Evolutionary conservation across 2,888 invertebrate species (phyloP).

Genomic region (Calliopum simillimum): DNA sequence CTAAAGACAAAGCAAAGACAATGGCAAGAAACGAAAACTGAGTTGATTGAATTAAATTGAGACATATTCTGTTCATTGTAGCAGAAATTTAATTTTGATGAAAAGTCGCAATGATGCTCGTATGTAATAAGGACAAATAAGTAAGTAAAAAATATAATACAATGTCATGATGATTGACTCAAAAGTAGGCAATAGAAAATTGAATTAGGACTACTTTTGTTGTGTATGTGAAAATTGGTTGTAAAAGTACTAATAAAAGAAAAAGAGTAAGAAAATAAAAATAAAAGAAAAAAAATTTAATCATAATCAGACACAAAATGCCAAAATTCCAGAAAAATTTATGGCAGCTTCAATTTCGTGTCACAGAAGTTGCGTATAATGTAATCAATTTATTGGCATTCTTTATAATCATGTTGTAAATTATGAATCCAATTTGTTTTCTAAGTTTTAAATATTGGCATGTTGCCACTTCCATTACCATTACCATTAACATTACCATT

Average conservation of each 20-base stretch:
- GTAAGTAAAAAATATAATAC: too few species aligned
- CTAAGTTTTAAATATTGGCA: not conserved
- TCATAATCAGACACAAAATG: slow-evolving; percentile 41
- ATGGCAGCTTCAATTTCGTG: too few species aligned
- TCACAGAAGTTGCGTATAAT: too few species aligned
- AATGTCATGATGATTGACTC: too few species aligned
- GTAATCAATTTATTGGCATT: slow-evolving; percentile 44
- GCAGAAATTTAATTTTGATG: not conserved
- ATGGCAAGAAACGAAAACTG: too few species aligned
- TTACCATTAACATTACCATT: slow-evolving; percentile 28
- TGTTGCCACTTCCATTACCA: slow-evolving; percentile 19
- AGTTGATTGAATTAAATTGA: slow-evolving; percentile 27
- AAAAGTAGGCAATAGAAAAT: too few species aligned
- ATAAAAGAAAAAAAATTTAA: slow-evolving; percentile 10
- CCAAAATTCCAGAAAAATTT: too few species aligned
- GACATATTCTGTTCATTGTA: slow-evolving; percentile 3
- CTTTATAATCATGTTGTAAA: slow-evolving; percentile 31
- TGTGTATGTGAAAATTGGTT: too few species aligned
- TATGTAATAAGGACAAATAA: too few species aligned
- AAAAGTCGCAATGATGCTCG: not conserved
- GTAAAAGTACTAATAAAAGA: slow-evolving; percentile 31
- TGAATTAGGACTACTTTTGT: too few species aligned
- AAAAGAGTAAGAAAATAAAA: slow-evolving; percentile 22
- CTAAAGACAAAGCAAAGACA: not conserved
- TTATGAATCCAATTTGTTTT: slow-evolving; percentile 35